These are phyloP conservation scores for Bombus fervidus DNA, from an alignment of 1,140 invertebrate species.

Conservation along the genomic window DNA sequence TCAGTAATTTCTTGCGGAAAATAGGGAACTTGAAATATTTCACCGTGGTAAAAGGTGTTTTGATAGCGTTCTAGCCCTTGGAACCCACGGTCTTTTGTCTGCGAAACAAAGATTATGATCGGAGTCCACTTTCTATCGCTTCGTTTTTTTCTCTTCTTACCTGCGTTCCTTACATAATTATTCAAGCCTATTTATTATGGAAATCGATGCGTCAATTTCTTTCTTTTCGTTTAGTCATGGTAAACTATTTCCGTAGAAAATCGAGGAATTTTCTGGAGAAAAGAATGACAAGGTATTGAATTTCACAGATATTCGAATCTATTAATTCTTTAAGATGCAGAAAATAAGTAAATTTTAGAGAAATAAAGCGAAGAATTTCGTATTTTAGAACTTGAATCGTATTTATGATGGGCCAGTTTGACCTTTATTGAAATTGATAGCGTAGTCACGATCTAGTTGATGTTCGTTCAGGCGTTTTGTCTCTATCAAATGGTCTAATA, in stretches of 20 bases:
- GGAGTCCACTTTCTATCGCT: slow-evolving; percentile 30
- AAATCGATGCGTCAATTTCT: neutral
- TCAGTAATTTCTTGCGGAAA: slow-evolving; percentile 42
- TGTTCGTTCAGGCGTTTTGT: slow-evolving; percentile 12
- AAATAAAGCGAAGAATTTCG: neutral
- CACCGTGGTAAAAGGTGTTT: slow-evolving; percentile 9
- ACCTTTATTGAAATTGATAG: neutral
- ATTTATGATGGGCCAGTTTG: neutral
- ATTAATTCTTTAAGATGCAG: too few relatives aligned
- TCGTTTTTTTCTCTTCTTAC: slow-evolving; percentile 1
- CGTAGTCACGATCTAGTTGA: neutral
- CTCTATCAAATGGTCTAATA: neutral
- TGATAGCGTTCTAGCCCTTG: slow-evolving; percentile 35
- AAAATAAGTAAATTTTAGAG: neutral
- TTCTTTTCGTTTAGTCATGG: neutral
- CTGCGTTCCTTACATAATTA: slow-evolving; percentile 15
- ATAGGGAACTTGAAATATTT: slow-evolving; percentile 33
- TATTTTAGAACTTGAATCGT: neutral
- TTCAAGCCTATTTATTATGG: neutral
- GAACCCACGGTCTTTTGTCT: slow-evolving; percentile 30
- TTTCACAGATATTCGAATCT: too few relatives aligned
- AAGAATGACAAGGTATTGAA: too few relatives aligned
- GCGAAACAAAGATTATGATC: slow-evolving; percentile 28
- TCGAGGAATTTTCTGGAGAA: too few relatives aligned
- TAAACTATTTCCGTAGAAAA: neutral